Evolutionary conservation across 2,888 invertebrate genomes (phyloP), one percentile per base, ranked within the genome.

Genomic region (Panzeria rudis): DNA sequence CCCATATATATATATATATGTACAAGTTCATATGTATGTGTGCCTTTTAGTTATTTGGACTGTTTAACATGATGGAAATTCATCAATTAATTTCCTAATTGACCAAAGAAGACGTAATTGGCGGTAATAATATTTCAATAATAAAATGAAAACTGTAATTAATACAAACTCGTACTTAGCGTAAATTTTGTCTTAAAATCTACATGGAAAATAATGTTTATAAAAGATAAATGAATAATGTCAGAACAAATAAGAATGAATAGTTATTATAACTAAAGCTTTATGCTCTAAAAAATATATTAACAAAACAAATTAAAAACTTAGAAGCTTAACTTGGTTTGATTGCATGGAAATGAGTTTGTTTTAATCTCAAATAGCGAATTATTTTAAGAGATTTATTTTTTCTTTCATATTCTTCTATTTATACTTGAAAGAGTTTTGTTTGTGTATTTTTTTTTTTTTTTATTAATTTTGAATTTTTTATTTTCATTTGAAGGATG

Each of bases 21-120:
- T n/a, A n/a, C n/a, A n/a, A 29, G 23, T 35, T 1, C 8, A 7
- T 4, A 35, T 8, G 35, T 35, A 9, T 35, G 9, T 35, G 35
- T 35, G 1, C 29, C n/a, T n/a, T 29, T 4, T 29, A 29, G 29
- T 29, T 35, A 35, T 35, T 35, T 50, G 13, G 13, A 13, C 17
- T 9, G 20, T 20, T 50, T 20, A 50, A 50, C 17, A 50, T 20
- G 20, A 32, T 20, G 41, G 17, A 15, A 71, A 20, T 29, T 29
- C n/a, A 29, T 71, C 56, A 56, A 44, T 71, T 71, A 25, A 23
- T 25, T 38, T 2, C 6, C 56, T 71, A 71, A 71, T 71, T 44
- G 25, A 20, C 5, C 44, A 32, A 72, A 59, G 59, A 72, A 23
- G 38, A 25, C 23, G 15, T 8, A 44, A 56, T 17, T 4, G 17